Conservation (phyloP, 2,797 vertebrate genomes). For the Myripristis murdjan region DNA sequence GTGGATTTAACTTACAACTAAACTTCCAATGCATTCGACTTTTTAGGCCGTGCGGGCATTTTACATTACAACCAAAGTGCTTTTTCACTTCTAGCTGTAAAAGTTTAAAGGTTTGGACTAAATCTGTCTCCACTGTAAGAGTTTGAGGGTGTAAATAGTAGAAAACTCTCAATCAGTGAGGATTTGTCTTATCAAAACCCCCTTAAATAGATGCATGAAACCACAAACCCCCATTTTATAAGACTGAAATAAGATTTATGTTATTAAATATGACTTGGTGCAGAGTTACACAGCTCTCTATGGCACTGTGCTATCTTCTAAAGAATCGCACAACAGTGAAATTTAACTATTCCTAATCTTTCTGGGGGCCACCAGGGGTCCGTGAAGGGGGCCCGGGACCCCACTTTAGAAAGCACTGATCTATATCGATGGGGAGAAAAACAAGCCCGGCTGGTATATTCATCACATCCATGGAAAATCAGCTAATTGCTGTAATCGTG, state of each 20-base stretch:
- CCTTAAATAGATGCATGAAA: too few species aligned
- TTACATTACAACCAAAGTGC: too few species aligned
- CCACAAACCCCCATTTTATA: too few species aligned
- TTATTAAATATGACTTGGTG: not conserved
- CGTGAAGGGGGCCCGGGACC: slow-evolving; percentile 22
- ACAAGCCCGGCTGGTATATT: slow-evolving; percentile 60
- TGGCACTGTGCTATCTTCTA: not conserved
- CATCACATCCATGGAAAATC: slow-evolving; percentile 76
- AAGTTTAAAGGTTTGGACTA: not conserved
- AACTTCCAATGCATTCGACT: not conserved
- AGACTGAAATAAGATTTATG: too few species aligned
- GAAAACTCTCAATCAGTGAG: not conserved
- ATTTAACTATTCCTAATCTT: slow-evolving; percentile 3
- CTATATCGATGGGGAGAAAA: slow-evolving; percentile 40
- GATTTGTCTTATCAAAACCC: too few species aligned
- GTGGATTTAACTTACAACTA: too few species aligned
- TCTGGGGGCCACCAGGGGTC: slow-evolving; percentile 24
- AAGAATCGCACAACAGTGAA: slow-evolving; percentile 8
- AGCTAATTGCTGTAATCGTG: slow-evolving; percentile 79
- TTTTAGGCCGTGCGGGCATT: too few species aligned
- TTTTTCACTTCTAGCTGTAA: too few species aligned
- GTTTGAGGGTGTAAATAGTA: not conserved
- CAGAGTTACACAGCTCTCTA: not conserved
- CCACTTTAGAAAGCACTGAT: slow-evolving; percentile 32
- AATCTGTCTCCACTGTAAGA: not conserved